Conservation (phyloP, 1,140 invertebrate species). For the Lamellibrachia luymesi region DNA sequence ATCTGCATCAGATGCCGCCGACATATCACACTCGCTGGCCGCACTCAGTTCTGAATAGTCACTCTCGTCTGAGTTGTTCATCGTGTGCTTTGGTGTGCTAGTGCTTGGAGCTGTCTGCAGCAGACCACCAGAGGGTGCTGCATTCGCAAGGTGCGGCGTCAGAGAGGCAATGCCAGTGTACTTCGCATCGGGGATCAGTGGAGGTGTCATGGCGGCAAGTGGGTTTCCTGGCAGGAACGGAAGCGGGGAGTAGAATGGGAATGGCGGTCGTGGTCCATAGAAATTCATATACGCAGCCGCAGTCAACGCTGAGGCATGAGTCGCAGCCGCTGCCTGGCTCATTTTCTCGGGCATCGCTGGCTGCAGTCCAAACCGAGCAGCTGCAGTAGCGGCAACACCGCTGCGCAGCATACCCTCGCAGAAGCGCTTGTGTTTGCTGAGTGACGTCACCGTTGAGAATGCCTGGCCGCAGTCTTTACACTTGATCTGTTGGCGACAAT, state of each 20-base stretch:
- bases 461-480: constrained; percentile 89
- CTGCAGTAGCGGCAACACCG: neutral
- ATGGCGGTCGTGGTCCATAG: constrained; percentile 45
- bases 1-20: constrained; percentile 41
- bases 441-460: constrained; percentile 81
- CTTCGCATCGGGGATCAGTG: constrained; percentile 7
- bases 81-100: constrained; percentile 23
- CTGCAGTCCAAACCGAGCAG: neutral
- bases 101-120: neutral
- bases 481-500: constrained; percentile 64
- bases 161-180: neutral
- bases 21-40: constrained; percentile 40
- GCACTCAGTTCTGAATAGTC: constrained; percentile 37
- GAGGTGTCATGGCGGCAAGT: constrained; percentile 14
- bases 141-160: neutral
- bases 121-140: neutral
- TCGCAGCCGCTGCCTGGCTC: constrained; percentile 10
- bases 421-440: constrained; percentile 64
- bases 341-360: constrained; percentile 25
- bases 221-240: constrained; percentile 30
- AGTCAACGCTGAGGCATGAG: constrained; percentile 31
- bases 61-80: constrained; percentile 27
- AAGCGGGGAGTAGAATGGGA: constrained; percentile 46
- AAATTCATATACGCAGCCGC: constrained; percentile 42
- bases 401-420: constrained; percentile 57